A percentile compares a stretch with the other conserved stretches of the same genome.
phyloP scores from a whole-genome alignment of 2,113 vertebrate genomes.

The Entomyzon cyanotis region DNA sequence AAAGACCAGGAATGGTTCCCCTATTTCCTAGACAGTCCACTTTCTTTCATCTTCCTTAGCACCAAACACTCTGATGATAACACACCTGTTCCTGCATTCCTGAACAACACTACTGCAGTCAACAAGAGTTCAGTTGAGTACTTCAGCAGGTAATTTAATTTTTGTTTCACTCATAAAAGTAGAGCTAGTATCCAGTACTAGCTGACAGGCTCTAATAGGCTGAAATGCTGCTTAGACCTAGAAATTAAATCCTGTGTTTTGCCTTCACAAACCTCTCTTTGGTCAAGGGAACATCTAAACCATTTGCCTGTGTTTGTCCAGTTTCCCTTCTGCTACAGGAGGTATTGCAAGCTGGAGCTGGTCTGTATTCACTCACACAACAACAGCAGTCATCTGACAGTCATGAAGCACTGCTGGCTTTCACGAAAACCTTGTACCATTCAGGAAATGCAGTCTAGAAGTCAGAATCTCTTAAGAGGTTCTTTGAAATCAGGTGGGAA shows the following conservation, averaged over 20 bases:
- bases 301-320: background rate
- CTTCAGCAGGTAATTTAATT: background rate
- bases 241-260: background rate
- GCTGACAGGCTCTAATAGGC: background rate
- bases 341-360: background rate
- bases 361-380: background rate
- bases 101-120: background rate
- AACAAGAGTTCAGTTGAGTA: background rate
- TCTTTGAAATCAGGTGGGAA: background rate
- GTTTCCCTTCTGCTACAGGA: background rate
- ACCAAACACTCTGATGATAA: background rate
- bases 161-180: background rate
- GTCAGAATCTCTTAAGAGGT: background rate
- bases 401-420: background rate
- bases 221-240: background rate
- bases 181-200: background rate
- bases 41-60: background rate
- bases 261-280: background rate
- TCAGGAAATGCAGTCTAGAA: background rate
- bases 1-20: background rate
- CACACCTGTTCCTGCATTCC: background rate
- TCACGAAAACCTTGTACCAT: background rate
- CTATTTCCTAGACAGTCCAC: background rate
- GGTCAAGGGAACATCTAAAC: background rate
- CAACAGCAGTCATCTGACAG: background rate